Evolutionary conservation across 2,888 invertebrate genomes (phyloP), one percentile per base, ranked within the genome.

Genomic region (Tenodera sinensis): DNA sequence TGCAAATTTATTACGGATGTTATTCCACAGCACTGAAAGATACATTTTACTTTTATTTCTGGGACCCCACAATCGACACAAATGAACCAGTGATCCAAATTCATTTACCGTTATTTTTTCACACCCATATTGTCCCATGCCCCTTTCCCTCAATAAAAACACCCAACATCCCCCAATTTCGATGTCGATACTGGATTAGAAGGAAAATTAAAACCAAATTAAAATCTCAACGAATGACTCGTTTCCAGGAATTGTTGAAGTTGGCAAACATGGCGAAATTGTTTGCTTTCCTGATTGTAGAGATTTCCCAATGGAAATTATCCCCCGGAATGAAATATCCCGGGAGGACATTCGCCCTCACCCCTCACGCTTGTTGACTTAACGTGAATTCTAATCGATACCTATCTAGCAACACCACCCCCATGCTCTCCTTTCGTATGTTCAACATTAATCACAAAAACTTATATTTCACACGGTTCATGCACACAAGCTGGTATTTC

Each of bases 251-350:
- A 71, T 71, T 71, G 54, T 71, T 71, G 54, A 71, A 71, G 54
- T 71, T 71, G 54, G 54, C 54, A 71, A 71, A 71, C 54, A 71
- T 71, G 54, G 71, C n/a, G 81, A 71, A 71, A 86, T 28, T 89
- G 83, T 89, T 86, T 89, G 89, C 30, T 71, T 71, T 30, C 85
- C 89, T 87, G 89, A 89, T 89, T 88, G 89, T 88, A 47, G 83
- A 85, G 90, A 90, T 90, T 90, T 90, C 90, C 90, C 90, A 84
- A 47, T 88, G 90, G 90, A 90, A 90, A 90, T 90, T 90, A 90
- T 83, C 85, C 88, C 84, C 84, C 81, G n/a, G 85, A 81, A 89
- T 82, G 85, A 83, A 89, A 85, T 85, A n/a, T 42, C 83, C 89
- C 89, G 30, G 82, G 30, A 34, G 87, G 87, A 87, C 54, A 71